A percentile compares a stretch with the other conserved stretches of the same genome.
These are phyloP conservation scores for Sander lucioperca DNA, from an alignment of 2,113 vertebrate species.

Conservation along the genomic window DNA sequence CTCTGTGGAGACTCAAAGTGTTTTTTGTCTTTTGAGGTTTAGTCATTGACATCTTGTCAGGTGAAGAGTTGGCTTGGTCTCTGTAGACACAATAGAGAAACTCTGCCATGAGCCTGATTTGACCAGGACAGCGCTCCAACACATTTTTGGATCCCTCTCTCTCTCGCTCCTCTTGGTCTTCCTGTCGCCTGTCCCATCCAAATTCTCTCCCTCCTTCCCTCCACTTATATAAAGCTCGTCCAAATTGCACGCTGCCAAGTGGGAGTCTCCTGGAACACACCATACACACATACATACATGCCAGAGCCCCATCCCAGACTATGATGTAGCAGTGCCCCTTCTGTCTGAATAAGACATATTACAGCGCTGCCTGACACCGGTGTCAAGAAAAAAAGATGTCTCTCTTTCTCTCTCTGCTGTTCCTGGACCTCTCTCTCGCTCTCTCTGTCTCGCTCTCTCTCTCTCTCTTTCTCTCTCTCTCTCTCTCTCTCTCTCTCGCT, in stretches of 20 bases:
- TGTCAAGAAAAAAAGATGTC: conserved; percentile 29
- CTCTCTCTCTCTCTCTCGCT: not conserved
- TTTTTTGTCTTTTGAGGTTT: conserved; percentile 39
- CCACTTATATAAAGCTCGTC: conserved; percentile 47
- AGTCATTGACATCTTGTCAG: conserved; percentile 64
- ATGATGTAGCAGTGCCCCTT: conserved; percentile 69
- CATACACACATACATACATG: conserved; percentile 40
- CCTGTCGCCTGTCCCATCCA: conserved; percentile 54
- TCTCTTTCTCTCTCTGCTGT: conserved; percentile 20
- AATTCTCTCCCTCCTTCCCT: conserved; percentile 27
- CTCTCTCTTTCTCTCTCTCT: not conserved
- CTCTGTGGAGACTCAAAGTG: not conserved
- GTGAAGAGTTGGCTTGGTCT: conserved; percentile 53
- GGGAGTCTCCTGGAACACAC: conserved; percentile 71
- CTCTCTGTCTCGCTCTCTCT: too few species aligned
- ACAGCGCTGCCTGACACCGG: conserved; percentile 48
- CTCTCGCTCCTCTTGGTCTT: conserved; percentile 26
- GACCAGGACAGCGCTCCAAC: conserved; percentile 61
- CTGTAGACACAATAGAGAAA: conserved; percentile 57
- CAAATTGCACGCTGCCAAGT: conserved; percentile 70
- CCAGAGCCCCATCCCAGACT: conserved; percentile 45
- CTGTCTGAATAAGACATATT: conserved; percentile 66
- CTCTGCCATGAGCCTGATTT: conserved; percentile 67
- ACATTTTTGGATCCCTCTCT: conserved; percentile 74
- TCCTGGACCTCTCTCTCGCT: not conserved